A percentile compares a stretch with the other conserved stretches of the same genome.
Conservation (phyloP, 2,113 vertebrate species). For the Nothocercus nigrocapillus region DNA sequence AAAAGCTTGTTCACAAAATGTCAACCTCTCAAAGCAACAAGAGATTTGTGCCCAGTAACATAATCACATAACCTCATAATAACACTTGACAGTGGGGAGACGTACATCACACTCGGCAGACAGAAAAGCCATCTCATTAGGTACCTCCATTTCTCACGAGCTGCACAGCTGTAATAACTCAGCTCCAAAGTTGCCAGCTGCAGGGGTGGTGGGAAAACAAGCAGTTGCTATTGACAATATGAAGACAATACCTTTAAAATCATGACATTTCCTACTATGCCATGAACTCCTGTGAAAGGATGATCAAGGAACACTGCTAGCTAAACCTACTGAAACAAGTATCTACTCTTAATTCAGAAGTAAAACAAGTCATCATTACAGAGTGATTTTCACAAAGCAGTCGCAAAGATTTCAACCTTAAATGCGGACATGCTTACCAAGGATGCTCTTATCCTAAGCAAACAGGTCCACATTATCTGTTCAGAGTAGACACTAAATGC, state of each 20-base stretch:
- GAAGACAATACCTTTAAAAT: background rate
- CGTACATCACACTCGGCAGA: background rate
- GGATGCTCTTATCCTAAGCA: background rate
- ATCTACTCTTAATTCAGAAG: background rate
- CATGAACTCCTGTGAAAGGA: rapidly evolving
- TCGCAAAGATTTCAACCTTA: background rate
- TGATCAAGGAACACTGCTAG: background rate
- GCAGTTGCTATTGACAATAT: background rate
- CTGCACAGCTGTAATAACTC: background rate
- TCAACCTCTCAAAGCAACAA: background rate
- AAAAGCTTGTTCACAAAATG: background rate
- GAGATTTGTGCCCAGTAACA: background rate
- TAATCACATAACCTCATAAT: background rate
- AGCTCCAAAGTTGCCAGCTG: background rate
- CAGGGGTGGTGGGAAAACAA: background rate
- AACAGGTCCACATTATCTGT: background rate
- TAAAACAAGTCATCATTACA: background rate
- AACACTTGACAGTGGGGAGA: background rate
- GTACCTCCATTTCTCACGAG: background rate
- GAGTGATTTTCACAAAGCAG: background rate
- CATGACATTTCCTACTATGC: background rate
- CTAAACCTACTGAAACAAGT: background rate
- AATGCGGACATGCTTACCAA: background rate
- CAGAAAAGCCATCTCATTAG: background rate
- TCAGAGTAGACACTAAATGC: background rate